Base-by-base conservation (phyloP, 2,797 vertebrate species). In the Dallia pectoralis region DNA sequence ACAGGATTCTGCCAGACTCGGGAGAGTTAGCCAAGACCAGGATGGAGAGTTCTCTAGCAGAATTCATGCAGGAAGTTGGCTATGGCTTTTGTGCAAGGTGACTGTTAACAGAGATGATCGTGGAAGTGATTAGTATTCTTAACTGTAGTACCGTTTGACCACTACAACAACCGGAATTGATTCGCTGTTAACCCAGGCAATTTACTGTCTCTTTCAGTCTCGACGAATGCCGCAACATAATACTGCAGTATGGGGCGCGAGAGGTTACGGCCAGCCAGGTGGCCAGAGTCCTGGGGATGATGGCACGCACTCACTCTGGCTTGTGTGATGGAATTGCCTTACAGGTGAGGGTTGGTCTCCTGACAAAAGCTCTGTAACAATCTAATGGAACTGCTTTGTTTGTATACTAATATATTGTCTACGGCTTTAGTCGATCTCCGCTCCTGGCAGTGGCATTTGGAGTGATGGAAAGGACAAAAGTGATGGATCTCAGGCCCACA, bases 61-160 rank as follows among this genome's bases (percentile, higher is more conserved):
- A 99, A 86, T 97, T 99, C 86, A 99, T 99, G 95, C 97, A 99
- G 92, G 98, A 99, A 96, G 96, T 99, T 88, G 98, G 98, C 87
- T 99, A 99, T 89, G 96, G 96, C 90, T 99, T 99, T 93, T 99
- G 97, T 94, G 90, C 96, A 85, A 99, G 97, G 98, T 99, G 44
- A 83, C 16, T 80, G 69, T 48, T 62, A 5, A 18, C 25, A 4
- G 36, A 11, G 47, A 51, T 63, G 19, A 27, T 53, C 1, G 56
- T 16, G 5, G 51, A n/a, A 64, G 48, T 0, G 33, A 36, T 0
- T 4, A 71, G 15, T 68, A 29, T 0, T 22, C 16, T 11, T n/a
- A 32, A 15, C 12, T 25, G 16, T 64, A 53, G 51, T 14, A 36
- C 27, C 9, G 30, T 25, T 4, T 53, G n/a, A 53, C 16, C 36